Evolutionary conservation across 2,888 invertebrate species (phyloP), one percentile per base, ranked within the genome.

Genomic region (Callyntrura guangdongensis): DNA sequence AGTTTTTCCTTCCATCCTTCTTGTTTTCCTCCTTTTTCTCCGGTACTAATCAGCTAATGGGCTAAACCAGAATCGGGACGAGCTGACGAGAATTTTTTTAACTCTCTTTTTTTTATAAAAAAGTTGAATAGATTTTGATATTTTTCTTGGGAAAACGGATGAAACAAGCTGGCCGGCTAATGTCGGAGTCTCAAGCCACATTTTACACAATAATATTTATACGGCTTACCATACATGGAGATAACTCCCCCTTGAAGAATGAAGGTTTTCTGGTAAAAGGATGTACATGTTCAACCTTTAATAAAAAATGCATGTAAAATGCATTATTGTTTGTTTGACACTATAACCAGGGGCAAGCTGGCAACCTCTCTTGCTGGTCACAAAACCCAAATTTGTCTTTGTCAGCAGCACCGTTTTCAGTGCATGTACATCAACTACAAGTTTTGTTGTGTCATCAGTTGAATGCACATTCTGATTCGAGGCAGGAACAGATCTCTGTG

Each of bases 31-130:
- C 59, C 27, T 56, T 36, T 86, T 84, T 25, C 74, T 89, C 79
- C 61, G 14, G n/a, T 67, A 27, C 45, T 89, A 89, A 89, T 89
- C 89, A 89, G 85, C 89, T 89, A 89, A 89, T 89, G 89, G 89
- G 88, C 61, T 82, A 27, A 53, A 25, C 11, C 77, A 49, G 49
- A 53, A 47, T 20, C 45, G 20, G 20, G 22, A 45, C 59, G 64
- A 36, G 36, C 36, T 36, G 36, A 36, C 36, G 36, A 36, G 36
- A 36, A 2, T 36, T 36, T 36, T 36, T 36, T 36, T 36, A 36
- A 36, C 36, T 36, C 36, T 36, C 3, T 36, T 36, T 36, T 36
- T 36, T 36, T 36, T 36, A 36, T 36, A 36, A 6, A 36, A 36
- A 36, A 36, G 36, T 36, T 36, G 36, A 36, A 36, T 36, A 36